A percentile compares a stretch with the other conserved stretches of the same genome.
These are phyloP conservation scores for Baccha elongata DNA, from an alignment of 2,888 invertebrate genomes.

Conservation along the genomic window DNA sequence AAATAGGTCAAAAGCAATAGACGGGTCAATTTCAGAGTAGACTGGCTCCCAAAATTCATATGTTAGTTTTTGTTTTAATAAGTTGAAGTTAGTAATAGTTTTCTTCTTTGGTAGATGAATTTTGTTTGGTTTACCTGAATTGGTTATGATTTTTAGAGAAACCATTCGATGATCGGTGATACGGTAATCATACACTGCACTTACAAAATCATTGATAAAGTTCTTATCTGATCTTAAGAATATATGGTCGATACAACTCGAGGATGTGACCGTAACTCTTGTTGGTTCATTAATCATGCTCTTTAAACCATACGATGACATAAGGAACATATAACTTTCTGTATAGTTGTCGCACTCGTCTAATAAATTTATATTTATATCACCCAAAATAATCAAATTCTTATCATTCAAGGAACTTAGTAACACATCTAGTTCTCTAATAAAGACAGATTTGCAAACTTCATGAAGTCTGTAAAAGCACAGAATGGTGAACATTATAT, in stretches of 20 bases:
- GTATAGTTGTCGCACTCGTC: not conserved
- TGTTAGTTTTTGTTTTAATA: too few relatives aligned
- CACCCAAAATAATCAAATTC: slow-evolving; percentile 2
- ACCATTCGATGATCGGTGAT: not conserved
- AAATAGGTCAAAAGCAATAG: not conserved
- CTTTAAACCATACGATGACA: too few relatives aligned
- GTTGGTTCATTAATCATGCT: too few relatives aligned
- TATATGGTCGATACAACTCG: not conserved
- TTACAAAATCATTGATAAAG: too few relatives aligned
- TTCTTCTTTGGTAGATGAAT: not conserved
- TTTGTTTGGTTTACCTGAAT: too few relatives aligned
- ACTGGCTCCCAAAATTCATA: too few relatives aligned
- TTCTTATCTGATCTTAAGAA: not conserved
- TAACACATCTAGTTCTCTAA: not conserved
- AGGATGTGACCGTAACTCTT: too few relatives aligned
- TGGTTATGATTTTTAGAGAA: too few relatives aligned
- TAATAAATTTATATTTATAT: slow-evolving; percentile 5
- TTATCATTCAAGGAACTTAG: not conserved
- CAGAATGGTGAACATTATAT: slow-evolving; percentile 2
- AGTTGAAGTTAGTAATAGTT: not conserved
- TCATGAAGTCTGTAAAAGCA: slow-evolving; percentile 1
- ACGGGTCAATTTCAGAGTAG: too few relatives aligned
- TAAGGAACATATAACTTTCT: too few relatives aligned
- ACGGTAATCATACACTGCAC: not conserved
- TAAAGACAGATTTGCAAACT: not conserved